These are phyloP conservation scores for Colistium nudipinnis DNA, from an alignment of 2,113 vertebrate species.

Conservation along the genomic window DNA sequence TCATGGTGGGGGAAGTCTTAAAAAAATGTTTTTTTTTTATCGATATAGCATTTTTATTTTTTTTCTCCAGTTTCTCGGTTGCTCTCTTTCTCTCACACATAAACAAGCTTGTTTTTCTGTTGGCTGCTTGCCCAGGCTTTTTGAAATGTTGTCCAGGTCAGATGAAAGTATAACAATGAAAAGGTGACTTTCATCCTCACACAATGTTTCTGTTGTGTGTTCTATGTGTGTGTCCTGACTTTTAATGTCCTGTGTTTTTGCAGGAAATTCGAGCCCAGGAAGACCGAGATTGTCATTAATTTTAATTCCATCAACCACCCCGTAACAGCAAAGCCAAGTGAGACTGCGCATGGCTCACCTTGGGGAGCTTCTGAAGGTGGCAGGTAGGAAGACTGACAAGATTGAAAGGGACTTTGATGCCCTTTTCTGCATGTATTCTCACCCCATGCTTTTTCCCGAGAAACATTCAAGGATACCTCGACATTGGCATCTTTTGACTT, in stretches of 20 bases:
- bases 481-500: slow-evolving; percentile 52
- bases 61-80: too few relatives aligned
- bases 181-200: background rate
- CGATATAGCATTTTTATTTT: too few relatives aligned
- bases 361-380: slow-evolving; percentile 18
- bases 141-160: background rate
- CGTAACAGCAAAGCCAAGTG: slow-evolving; percentile 29
- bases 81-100: too few relatives aligned
- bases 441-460: slow-evolving; percentile 51
- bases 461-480: slow-evolving; percentile 44
- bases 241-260: slow-evolving; percentile 29
- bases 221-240: background rate
- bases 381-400: background rate
- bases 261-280: slow-evolving; percentile 72
- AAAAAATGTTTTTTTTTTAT: too few relatives aligned
- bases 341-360: slow-evolving; percentile 68
- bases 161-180: background rate
- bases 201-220: background rate
- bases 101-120: too few relatives aligned
- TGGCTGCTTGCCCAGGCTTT: too few relatives aligned
- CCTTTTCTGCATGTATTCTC: slow-evolving; percentile 27
- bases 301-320: slow-evolving; percentile 74
- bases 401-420: slow-evolving; percentile 53
- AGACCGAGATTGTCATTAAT: slow-evolving; percentile 67
- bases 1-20: too few relatives aligned